A percentile compares a stretch with the other conserved stretches of the same genome.
Evolutionary conservation across 2,888 invertebrate genomes (phyloP).

Genomic region (Lampropteryx suffumata): DNA sequence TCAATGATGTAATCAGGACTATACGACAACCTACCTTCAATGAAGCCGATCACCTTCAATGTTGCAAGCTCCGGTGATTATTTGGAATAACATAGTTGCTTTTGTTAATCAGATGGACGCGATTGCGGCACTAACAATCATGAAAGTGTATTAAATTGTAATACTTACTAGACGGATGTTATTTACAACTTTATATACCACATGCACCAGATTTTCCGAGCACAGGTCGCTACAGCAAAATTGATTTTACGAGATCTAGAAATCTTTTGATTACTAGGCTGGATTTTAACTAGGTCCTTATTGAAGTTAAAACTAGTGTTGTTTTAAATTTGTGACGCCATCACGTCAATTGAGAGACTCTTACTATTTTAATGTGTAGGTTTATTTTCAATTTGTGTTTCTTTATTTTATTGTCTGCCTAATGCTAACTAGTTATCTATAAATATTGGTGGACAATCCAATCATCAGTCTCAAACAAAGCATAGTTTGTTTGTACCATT

Average conservation of each 20-base stretch:
- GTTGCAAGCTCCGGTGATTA: neutral
- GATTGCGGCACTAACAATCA: constrained; percentile 11
- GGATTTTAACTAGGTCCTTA: too few relatives aligned
- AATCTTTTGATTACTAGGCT: neutral
- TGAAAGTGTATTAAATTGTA: constrained; percentile 16
- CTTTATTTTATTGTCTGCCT: too few relatives aligned
- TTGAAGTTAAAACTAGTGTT: too few relatives aligned
- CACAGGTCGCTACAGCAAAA: constrained; percentile 26
- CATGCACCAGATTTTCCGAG: constrained; percentile 38
- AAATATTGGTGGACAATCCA: too few relatives aligned
- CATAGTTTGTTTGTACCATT: too few relatives aligned
- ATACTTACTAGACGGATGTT: constrained; percentile 22
- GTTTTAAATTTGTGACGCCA: too few relatives aligned
- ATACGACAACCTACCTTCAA: neutral
- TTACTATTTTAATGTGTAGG: too few relatives aligned
- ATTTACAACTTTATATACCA: constrained; percentile 30
- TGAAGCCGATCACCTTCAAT: neutral
- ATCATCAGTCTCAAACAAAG: too few relatives aligned
- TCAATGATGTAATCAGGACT: too few relatives aligned
- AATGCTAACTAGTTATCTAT: too few relatives aligned
- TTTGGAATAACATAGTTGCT: neutral
- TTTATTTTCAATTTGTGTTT: too few relatives aligned
- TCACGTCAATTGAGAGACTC: too few relatives aligned
- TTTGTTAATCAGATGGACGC: neutral
- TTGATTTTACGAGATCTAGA: constrained; percentile 29